Percentiles rank a stretch among this genome's conserved stretches.
phyloP scores from a whole-genome alignment of 2,888 invertebrate species.

The Ophion obscuratus region DNA sequence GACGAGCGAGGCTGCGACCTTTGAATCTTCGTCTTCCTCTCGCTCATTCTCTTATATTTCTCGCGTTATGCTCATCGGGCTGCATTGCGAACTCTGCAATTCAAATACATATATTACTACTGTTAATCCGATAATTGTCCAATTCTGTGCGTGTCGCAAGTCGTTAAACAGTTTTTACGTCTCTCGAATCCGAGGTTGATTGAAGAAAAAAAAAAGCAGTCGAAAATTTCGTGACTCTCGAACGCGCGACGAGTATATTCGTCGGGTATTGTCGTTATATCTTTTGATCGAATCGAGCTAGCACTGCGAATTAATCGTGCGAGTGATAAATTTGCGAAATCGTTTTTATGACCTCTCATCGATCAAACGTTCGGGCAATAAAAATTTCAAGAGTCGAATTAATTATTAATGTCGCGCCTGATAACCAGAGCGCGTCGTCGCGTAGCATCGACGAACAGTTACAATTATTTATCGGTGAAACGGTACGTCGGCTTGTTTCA shows the following conservation, averaged over 20 bases:
- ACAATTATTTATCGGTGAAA: not conserved
- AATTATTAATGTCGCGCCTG: not conserved
- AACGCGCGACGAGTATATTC: not conserved
- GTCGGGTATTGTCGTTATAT: not conserved
- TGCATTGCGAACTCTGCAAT: not conserved
- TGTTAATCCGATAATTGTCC: constrained; percentile 34
- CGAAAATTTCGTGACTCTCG: not conserved
- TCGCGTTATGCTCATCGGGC: constrained; percentile 9
- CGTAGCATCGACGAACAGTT: not conserved
- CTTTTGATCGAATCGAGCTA: constrained; percentile 13
- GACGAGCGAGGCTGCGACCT: constrained; percentile 42
- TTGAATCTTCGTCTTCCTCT: constrained; percentile 29
- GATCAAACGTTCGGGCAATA: constrained; percentile 12
- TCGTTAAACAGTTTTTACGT: constrained; percentile 13
- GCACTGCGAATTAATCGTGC: not conserved
- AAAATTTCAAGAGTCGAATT: constrained; percentile 2
- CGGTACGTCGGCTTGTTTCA: not conserved
- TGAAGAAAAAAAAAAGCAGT: constrained; percentile 1
- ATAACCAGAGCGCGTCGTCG: not conserved
- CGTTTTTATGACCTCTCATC: constrained; percentile 9
- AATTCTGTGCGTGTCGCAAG: not conserved
- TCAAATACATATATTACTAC: not conserved
- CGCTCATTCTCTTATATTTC: constrained; percentile 18
- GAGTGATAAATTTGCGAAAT: constrained; percentile 8
- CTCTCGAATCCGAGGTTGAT: not conserved